These are phyloP conservation scores for Nomada goodeniana DNA, from an alignment of 2,888 invertebrate genomes.

Conservation along the genomic window DNA sequence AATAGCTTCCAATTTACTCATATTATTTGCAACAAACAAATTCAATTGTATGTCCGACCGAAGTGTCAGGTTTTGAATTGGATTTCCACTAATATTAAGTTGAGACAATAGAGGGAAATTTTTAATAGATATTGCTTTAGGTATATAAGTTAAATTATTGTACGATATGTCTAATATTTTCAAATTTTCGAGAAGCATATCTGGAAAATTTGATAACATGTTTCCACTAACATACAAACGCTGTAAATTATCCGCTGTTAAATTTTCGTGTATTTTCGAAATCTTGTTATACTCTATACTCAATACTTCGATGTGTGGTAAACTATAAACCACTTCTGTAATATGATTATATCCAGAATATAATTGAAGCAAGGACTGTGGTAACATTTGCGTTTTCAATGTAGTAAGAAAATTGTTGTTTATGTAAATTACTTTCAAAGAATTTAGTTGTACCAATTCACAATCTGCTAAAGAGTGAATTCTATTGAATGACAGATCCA, in stretches of 20 bases:
- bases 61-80: conserved; percentile 85
- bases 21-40: conserved; percentile 82
- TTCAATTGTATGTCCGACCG: conserved; percentile 84
- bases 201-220: conserved; percentile 83
- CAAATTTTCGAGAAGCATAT: conserved; percentile 84
- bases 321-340: conserved; percentile 56
- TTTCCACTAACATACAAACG: conserved; percentile 77
- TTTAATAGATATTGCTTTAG: conserved; percentile 83
- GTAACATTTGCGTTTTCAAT: conserved; percentile 67
- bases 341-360: conserved; percentile 72
- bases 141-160: conserved; percentile 85
- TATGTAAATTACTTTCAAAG: conserved; percentile 66
- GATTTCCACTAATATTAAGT: conserved; percentile 86
- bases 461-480: conserved; percentile 63
- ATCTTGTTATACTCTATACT: conserved; percentile 74
- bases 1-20: conserved; percentile 70
- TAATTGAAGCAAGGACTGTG: conserved; percentile 70
- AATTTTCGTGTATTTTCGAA: conserved; percentile 52
- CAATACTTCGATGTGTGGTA: conserved; percentile 63
- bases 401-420: conserved; percentile 73
- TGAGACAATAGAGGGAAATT: conserved; percentile 85
- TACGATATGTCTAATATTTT: conserved; percentile 85
- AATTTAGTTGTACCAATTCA: conserved; percentile 53
- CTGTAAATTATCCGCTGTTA: conserved; percentile 58
- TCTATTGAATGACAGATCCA: conserved; percentile 78